phyloP scores from a whole-genome alignment of 2,797 vertebrate species.

The Pipistrellus pipistrellus region DNA sequence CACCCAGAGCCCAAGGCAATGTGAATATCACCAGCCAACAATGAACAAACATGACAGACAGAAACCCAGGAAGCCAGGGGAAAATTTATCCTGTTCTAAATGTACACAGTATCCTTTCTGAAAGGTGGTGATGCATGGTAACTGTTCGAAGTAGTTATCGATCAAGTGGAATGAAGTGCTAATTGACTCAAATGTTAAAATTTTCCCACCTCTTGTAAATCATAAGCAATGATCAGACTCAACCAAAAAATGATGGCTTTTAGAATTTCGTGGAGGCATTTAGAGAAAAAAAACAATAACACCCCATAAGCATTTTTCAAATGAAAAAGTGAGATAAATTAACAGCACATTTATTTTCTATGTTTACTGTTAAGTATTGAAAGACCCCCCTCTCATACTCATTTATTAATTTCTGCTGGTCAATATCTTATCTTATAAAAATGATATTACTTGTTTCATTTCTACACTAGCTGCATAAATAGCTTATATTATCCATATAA shows the following conservation, averaged over 20 bases:
- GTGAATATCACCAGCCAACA: not conserved
- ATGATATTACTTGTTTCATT: not conserved
- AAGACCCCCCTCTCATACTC: not conserved
- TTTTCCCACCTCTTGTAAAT: not conserved
- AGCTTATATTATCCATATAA: not conserved
- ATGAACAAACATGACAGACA: not conserved
- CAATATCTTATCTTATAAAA: not conserved
- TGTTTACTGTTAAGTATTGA: not conserved
- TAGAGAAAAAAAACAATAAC: not conserved
- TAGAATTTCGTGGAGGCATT: not conserved
- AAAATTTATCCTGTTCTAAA: not conserved
- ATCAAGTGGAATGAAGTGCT: not conserved
- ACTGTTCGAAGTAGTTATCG: not conserved
- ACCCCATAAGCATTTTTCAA: not conserved
- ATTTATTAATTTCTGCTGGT: not conserved
- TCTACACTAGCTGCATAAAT: not conserved
- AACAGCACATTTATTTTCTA: not conserved
- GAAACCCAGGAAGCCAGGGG: not conserved
- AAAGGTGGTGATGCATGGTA: not conserved
- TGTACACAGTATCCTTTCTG: not conserved
- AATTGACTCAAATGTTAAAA: not conserved
- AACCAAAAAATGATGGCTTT: not conserved
- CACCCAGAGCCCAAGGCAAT: not conserved
- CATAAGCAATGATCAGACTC: not conserved
- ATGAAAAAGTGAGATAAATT: not conserved